Evolutionary conservation across 2,113 vertebrate species (phyloP).

Genomic region (Okapia johnstoni): DNA sequence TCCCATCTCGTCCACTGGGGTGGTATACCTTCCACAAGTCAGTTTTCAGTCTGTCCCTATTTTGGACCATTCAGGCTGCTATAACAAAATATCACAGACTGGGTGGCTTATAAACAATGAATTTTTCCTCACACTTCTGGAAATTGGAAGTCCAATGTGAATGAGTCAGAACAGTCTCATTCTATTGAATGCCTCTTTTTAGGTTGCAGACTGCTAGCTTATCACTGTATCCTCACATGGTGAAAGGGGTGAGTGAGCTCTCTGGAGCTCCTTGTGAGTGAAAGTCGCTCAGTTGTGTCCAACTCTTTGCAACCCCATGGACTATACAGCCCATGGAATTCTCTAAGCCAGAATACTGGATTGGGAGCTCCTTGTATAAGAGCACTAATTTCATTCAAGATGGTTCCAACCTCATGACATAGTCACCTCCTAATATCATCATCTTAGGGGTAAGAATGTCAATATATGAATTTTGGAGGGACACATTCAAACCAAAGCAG

Average conservation of each 20-base stretch:
- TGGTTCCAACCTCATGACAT: neutral
- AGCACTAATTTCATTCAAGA: neutral
- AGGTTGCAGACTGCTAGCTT: neutral
- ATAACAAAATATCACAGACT: neutral
- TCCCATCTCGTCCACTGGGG: neutral
- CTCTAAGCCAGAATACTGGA: neutral
- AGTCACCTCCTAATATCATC: neutral
- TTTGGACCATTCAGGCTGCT: neutral
- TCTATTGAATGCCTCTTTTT: neutral
- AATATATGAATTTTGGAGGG: neutral
- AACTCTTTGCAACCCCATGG: neutral
- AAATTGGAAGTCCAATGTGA: neutral
- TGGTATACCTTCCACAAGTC: neutral
- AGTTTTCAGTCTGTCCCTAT: neutral
- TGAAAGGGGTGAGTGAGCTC: neutral
- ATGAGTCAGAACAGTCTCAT: neutral
- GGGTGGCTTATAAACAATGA: neutral
- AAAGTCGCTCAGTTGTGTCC: neutral
- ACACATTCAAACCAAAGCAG: neutral
- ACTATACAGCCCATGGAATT: neutral
- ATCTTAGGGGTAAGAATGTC: neutral
- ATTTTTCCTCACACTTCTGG: neutral
- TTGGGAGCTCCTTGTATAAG: neutral
- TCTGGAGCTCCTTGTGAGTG: neutral
- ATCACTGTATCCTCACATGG: neutral